phyloP scores from a whole-genome alignment of 2,113 vertebrate genomes.

The Microtus oregoni region DNA sequence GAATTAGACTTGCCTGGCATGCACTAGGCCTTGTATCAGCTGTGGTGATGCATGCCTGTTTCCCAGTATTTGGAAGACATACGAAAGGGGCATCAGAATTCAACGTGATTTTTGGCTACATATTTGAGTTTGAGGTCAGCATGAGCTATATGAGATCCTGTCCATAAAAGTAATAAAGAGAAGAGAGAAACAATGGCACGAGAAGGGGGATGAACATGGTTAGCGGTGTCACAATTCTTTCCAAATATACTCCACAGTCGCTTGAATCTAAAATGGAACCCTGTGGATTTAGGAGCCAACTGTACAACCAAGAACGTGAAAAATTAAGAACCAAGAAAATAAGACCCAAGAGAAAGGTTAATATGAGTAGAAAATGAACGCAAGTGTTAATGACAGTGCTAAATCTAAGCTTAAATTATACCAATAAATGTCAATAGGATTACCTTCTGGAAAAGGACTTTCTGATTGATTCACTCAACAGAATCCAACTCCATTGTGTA shows the following conservation, averaged over 20 bases:
- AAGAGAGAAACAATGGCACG: background rate
- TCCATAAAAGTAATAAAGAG: background rate
- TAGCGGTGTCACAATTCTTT: background rate
- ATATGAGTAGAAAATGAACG: background rate
- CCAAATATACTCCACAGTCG: background rate
- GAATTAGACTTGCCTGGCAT: background rate
- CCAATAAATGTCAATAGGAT: background rate
- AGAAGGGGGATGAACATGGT: background rate
- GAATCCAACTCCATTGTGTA: background rate
- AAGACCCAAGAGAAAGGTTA: background rate
- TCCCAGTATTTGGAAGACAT: too few species aligned
- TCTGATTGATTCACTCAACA: background rate
- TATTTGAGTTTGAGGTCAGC: background rate
- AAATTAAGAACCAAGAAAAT: background rate
- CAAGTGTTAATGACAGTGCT: background rate
- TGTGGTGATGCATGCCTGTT: background rate
- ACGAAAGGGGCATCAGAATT: background rate
- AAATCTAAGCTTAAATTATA: background rate
- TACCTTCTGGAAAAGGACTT: slow-evolving; percentile 12
- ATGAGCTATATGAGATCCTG: background rate
- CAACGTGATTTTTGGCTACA: background rate
- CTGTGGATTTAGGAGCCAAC: background rate
- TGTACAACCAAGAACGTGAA: background rate
- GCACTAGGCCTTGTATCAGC: background rate
- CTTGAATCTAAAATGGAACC: background rate